A percentile compares a stretch with the other conserved stretches of the same genome.
Conservation (phyloP, 2,113 vertebrate species). For the Melanerpes formicivorus region DNA sequence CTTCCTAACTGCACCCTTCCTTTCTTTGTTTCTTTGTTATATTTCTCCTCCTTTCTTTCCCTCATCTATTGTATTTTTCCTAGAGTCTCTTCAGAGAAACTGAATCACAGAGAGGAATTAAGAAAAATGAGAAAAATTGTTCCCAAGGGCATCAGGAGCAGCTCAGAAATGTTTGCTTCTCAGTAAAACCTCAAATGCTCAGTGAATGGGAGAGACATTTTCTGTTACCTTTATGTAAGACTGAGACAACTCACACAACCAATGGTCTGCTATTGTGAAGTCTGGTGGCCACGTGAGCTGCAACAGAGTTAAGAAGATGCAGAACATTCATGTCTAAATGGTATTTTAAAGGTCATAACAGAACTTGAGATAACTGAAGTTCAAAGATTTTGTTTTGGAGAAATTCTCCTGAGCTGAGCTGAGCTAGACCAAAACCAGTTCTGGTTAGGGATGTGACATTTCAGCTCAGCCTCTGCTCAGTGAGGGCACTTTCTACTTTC, state of each 20-base stretch:
- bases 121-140: slow-evolving; percentile 26
- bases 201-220: background rate
- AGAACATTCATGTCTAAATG: background rate
- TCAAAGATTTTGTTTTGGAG: background rate
- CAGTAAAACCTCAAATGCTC: background rate
- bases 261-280: background rate
- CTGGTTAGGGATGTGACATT: too few relatives aligned
- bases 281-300: background rate
- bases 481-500: too few relatives aligned
- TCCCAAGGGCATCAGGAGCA: background rate
- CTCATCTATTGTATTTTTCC: background rate
- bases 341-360: slow-evolving; percentile 29
- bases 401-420: too few relatives aligned
- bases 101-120: slow-evolving; percentile 19
- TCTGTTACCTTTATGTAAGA: slow-evolving; percentile 3
- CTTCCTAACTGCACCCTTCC: background rate
- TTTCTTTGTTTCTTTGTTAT: background rate
- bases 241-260: background rate
- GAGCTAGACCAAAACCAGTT: too few relatives aligned
- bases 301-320: slow-evolving; percentile 14
- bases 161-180: slow-evolving; percentile 3
- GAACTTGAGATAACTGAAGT: background rate
- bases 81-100: background rate
- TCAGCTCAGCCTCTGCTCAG: too few relatives aligned
- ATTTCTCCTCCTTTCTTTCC: background rate